Evolutionary conservation across 2,888 invertebrate genomes (phyloP).

Genomic region (Caenorhabditis doughertyi): DNA sequence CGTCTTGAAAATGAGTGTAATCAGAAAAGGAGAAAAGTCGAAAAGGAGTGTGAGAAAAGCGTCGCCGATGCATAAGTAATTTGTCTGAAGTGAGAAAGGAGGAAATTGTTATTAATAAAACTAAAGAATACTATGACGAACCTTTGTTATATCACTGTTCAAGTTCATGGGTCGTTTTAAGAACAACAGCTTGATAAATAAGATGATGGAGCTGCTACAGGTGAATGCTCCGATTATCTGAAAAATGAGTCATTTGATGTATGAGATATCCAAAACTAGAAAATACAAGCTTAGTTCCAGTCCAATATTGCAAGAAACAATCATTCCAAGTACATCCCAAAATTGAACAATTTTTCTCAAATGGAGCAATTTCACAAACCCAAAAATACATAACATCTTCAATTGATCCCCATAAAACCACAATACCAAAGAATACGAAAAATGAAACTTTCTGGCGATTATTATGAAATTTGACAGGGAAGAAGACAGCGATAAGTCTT

Average conservation of each 20-base stretch:
- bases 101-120: neutral
- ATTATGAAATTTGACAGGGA: constrained; percentile 39
- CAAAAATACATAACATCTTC: constrained; percentile 50
- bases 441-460: constrained; percentile 31
- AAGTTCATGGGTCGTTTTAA: constrained; percentile 14
- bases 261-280: neutral
- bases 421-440: neutral
- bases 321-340: constrained; percentile 50
- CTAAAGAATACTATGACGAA: neutral
- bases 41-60: constrained; percentile 46
- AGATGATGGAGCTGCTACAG: constrained; percentile 31
- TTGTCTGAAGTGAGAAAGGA: constrained; percentile 25
- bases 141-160: constrained; percentile 34
- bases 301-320: constrained; percentile 44
- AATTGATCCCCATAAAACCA: constrained; percentile 31
- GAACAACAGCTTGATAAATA: constrained; percentile 30
- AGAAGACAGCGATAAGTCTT: constrained; percentile 44
- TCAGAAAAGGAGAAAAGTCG: constrained; percentile 44
- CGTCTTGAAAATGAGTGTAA: constrained; percentile 41
- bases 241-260: neutral
- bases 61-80: constrained; percentile 53
- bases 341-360: constrained; percentile 37
- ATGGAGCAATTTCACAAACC: constrained; percentile 37
- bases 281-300: constrained; percentile 41
- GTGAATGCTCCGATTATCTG: constrained; percentile 44